Percentiles rank a stretch among this genome's conserved stretches.
phyloP scores from a whole-genome alignment of 2,797 vertebrate genomes.

The Sparus aurata region DNA sequence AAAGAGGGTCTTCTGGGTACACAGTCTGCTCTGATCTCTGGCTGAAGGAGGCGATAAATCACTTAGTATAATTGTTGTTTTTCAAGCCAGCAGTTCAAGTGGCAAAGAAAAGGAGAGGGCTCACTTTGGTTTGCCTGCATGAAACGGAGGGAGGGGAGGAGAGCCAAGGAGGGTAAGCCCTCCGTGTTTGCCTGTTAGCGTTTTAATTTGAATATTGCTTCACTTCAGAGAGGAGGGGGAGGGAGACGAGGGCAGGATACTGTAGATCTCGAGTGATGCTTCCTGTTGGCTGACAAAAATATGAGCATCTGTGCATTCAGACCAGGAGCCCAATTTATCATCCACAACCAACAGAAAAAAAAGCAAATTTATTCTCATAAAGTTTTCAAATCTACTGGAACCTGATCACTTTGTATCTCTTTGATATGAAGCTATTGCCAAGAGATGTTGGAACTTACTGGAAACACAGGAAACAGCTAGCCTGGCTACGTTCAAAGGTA shows the following conservation, averaged over 20 bases:
- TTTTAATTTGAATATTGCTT: constrained; percentile 68
- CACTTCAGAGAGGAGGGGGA: background rate
- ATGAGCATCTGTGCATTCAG: background rate
- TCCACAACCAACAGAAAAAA: background rate
- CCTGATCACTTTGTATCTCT: background rate
- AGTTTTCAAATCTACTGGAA: background rate
- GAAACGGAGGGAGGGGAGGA: constrained; percentile 34
- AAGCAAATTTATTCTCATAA: background rate
- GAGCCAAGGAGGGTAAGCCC: constrained; percentile 35
- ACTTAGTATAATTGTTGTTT: constrained; percentile 76
- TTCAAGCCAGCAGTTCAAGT: constrained; percentile 59
- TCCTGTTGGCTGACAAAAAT: background rate
- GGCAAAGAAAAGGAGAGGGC: constrained; percentile 49
- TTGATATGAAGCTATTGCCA: background rate
- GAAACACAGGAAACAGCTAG: background rate
- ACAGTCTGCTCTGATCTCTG: constrained; percentile 60
- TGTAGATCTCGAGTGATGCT: background rate
- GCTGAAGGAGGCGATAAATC: constrained; percentile 76
- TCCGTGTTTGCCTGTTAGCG: constrained; percentile 39
- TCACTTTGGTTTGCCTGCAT: constrained; percentile 49
- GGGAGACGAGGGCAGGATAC: background rate
- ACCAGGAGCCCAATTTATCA: background rate
- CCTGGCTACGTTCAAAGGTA: background rate
- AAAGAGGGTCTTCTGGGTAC: constrained; percentile 36
- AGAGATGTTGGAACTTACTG: background rate